Conservation (phyloP, 2,888 invertebrate genomes). For the Drosophila macrothrix region DNA sequence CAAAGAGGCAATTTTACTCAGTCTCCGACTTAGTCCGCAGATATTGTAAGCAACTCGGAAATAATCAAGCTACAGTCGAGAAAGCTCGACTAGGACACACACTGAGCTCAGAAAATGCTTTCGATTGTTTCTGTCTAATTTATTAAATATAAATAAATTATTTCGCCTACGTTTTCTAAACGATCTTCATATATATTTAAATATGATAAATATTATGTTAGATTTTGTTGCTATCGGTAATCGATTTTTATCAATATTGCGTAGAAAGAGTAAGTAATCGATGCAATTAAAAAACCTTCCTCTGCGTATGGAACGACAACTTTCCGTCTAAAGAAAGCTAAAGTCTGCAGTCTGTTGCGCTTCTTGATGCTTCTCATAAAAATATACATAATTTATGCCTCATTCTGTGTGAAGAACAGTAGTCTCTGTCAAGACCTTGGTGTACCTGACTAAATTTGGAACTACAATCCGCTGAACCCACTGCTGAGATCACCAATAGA, state of each 20-base stretch:
- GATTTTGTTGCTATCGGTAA: background rate
- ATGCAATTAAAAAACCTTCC: background rate
- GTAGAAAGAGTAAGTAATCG: background rate
- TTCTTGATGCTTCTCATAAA: background rate
- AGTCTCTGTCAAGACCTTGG: background rate
- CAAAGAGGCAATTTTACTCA: background rate
- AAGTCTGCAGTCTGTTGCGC: background rate
- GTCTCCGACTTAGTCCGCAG: background rate
- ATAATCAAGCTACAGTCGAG: background rate
- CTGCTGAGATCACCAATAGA: background rate
- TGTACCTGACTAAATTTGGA: background rate
- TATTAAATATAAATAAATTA: background rate
- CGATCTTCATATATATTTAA: no score
- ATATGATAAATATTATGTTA: background rate
- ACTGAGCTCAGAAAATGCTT: background rate
- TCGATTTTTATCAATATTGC: background rate
- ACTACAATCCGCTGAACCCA: background rate
- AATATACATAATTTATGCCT: background rate
- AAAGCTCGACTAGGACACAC: background rate
- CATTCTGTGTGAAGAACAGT: background rate
- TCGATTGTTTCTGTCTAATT: background rate
- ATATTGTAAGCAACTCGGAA: background rate
- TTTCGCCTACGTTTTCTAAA: no score
- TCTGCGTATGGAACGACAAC: background rate
- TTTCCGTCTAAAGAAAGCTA: background rate